Evolutionary conservation across 1,140 invertebrate species (phyloP), one percentile per base, ranked within the genome.

Genomic region (Maniola jurtina): DNA sequence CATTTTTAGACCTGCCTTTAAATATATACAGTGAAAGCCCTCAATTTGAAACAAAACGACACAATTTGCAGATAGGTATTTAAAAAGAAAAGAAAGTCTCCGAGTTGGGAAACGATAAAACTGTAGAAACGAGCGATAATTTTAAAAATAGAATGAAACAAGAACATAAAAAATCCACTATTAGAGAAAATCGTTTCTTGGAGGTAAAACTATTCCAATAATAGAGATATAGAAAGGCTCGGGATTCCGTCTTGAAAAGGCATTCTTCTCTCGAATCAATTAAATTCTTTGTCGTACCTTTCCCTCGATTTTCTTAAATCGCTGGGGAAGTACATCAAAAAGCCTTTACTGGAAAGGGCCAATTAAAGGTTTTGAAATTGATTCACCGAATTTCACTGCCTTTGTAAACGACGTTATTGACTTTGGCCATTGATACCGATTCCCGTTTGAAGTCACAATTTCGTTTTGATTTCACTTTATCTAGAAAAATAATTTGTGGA

Each of bases 311-410:
- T 82, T 86, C 79, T 77, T 77, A 77, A 77, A 78, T 76, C 76
- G 68, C 64, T 67, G 60, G 69, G 73, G 72, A 72, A 71, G 70
- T 74, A 83, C 80, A 81, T 84, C 76, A 79, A 84, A 84, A 85
- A 83, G 77, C 75, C 74, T 75, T 80, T 69, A 71, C 76, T 66
- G 73, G 67, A 76, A 77, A 81, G 71, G 73, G 74, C 80, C 83
- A 87, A 88, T 87, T 89, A 87, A 87, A 79, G 77, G 82, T 86
- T 86, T 83, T 82, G 77, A 82, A 83, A 86, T 89, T 83, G 81
- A 89, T 80, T 85, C 81, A 68, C 65, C 61, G 66, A 80, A 80
- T 77, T 77, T 75, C 71, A 65, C 54, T 66, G 74, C 71, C 76
- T 83, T 82, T 81, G 76, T 82, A 77, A 77, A 81, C 73, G 75